phyloP scores from a whole-genome alignment of 2,888 invertebrate species.

The Andricus curvator region DNA sequence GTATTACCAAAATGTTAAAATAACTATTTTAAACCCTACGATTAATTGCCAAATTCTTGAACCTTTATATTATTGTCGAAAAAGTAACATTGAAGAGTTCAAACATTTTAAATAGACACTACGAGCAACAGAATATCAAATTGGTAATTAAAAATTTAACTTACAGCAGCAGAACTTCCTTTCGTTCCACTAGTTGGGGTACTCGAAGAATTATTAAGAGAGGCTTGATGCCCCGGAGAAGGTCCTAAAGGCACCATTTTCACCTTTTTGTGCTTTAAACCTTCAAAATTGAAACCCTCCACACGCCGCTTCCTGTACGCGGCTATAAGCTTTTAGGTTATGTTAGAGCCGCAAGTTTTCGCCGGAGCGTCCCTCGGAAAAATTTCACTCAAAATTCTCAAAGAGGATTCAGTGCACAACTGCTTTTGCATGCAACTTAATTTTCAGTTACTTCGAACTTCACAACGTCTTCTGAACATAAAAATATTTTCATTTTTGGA shows the following conservation, averaged over 20 bases:
- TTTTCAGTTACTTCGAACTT: background rate
- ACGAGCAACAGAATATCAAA: no score
- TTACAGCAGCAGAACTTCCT: slow-evolving; percentile 81
- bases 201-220: slow-evolving; percentile 65
- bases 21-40: no score
- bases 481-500: background rate
- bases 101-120: no score
- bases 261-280: background rate
- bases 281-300: background rate
- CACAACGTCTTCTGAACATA: background rate
- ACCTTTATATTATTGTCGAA: no score
- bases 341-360: slow-evolving; percentile 6
- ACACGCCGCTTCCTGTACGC: slow-evolving; percentile 9
- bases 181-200: slow-evolving; percentile 81
- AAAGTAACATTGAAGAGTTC: background rate
- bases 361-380: slow-evolving; percentile 27
- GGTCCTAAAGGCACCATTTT: slow-evolving; percentile 86
- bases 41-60: no score
- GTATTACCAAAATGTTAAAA: no score
- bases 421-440: background rate
- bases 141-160: background rate
- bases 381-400: slow-evolving; percentile 5
- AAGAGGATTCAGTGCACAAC: background rate
- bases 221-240: slow-evolving; percentile 81
- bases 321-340: slow-evolving; percentile 11